Evolutionary conservation across 2,113 vertebrate species (phyloP).

Genomic region (Amblyornis subalaris): DNA sequence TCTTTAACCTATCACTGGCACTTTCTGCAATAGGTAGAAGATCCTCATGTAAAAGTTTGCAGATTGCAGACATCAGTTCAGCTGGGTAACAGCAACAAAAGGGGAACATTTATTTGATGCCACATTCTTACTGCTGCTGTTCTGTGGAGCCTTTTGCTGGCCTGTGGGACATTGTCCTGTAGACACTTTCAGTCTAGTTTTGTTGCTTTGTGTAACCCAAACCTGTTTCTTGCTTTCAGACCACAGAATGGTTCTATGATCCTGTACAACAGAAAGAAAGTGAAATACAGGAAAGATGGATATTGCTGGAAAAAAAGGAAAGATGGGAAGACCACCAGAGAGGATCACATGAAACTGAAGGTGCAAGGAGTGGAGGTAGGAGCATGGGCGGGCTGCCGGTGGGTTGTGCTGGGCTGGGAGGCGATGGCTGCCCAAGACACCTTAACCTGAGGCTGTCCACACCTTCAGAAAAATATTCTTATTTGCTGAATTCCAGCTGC

Average conservation of each 20-base stretch:
- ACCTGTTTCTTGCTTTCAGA: constrained; percentile 75
- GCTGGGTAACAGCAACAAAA: constrained; percentile 31
- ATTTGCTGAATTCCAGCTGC: not conserved
- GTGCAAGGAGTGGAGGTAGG: constrained; percentile 99
- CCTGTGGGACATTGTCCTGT: not conserved
- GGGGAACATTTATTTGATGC: not conserved
- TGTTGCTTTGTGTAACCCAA: constrained; percentile 39
- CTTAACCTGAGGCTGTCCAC: not conserved
- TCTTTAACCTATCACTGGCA: constrained; percentile 9
- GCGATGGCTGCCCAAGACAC: fast-evolving
- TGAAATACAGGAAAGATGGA: constrained; percentile 98
- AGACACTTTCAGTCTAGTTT: not conserved
- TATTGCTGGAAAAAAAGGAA: constrained; percentile 99
- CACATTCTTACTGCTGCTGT: constrained; percentile 27
- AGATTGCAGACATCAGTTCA: constrained; percentile 36
- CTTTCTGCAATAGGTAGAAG: constrained; percentile 48
- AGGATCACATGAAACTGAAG: constrained; percentile 99
- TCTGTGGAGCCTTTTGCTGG: not conserved
- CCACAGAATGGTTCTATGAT: constrained; percentile 99
- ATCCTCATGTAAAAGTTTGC: constrained; percentile 36
- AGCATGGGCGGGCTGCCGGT: not conserved
- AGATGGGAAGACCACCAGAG: constrained; percentile 96
- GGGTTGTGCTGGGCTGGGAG: not conserved
- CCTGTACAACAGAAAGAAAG: constrained; percentile 99
- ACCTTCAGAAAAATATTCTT: not conserved